Conservation (phyloP, 2,888 invertebrate genomes). For the Ceraclea dissimilis region DNA sequence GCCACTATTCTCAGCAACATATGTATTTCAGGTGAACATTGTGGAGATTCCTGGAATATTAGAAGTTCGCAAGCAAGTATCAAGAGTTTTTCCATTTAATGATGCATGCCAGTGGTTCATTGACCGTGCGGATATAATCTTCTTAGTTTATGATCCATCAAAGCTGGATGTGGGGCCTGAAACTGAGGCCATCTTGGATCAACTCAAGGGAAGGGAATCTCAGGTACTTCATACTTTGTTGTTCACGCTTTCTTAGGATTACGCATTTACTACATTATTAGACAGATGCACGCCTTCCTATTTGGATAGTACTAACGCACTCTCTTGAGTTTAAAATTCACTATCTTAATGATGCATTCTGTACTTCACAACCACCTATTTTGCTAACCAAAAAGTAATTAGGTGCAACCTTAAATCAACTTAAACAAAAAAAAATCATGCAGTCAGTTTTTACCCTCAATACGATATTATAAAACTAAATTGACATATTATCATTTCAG, state of each 20-base stretch:
- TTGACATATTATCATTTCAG: slow-evolving; percentile 36
- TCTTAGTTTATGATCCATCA: slow-evolving; percentile 90
- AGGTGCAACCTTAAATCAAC: too few relatives aligned
- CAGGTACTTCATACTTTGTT: slow-evolving; percentile 50
- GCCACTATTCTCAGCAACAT: too few relatives aligned
- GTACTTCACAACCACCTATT: too few relatives aligned
- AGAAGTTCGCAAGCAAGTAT: slow-evolving; percentile 88
- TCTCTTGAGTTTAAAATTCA: too few relatives aligned
- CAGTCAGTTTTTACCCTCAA: too few relatives aligned
- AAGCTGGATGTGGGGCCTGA: slow-evolving; percentile 93
- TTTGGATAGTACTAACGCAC: too few relatives aligned
- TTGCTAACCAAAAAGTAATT: too few relatives aligned
- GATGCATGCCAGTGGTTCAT: slow-evolving; percentile 96
- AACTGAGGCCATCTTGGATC: slow-evolving; percentile 89
- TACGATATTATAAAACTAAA: neutral
- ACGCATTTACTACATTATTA: too few relatives aligned
- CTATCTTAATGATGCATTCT: too few relatives aligned
- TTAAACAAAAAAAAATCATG: too few relatives aligned
- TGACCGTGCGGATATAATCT: slow-evolving; percentile 90
- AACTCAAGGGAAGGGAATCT: slow-evolving; percentile 87
- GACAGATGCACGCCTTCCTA: too few relatives aligned
- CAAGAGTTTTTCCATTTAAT: slow-evolving; percentile 88
- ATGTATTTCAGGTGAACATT: slow-evolving; percentile 83
- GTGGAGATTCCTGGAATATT: slow-evolving; percentile 94
- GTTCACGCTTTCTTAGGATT: too few relatives aligned